Evolutionary conservation across 2,888 invertebrate genomes (phyloP), one percentile per base, ranked within the genome.

Genomic region (Caenorhabditis afra): DNA sequence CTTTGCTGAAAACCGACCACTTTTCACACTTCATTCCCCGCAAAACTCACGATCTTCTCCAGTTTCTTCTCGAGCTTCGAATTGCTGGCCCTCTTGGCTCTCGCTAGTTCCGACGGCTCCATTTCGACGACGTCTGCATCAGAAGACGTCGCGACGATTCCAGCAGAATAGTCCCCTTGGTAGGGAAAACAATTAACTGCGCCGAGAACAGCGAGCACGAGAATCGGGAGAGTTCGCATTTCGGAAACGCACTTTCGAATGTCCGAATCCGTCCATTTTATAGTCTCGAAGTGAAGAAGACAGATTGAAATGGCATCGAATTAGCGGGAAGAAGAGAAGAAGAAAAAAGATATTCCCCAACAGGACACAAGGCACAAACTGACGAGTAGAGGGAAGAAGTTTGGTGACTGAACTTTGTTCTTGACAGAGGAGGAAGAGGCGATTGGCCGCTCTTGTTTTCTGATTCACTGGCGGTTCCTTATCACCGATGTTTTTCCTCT

Each of bases 1-100:
- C 62, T 44, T 53, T 45, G 47, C 71, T 71, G 53, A 35, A n/a
- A n/a, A n/a, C n/a, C n/a, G n/a, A n/a, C n/a, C n/a, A n/a, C n/a
- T n/a, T n/a, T n/a, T n/a, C n/a, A n/a, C n/a, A n/a, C n/a, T 41
- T 23, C n/a, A 53, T 29, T 23, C n/a, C 4, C 20, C n/a, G n/a
- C n/a, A n/a, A 58, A 37, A 61, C 68, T 68, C 52, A 68, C 68
- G 10, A 61, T 41, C 20, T 68, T 61, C 11, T 68, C 68, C 50
- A 68, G 14, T 1, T 41, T 29, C 59, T 44, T 71, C 49, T 62
- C 71, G 7, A 61, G 22, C 45, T 70, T 70, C 44, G 41, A 18
- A 20, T 70, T 52, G 47, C 61, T 62, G 35, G 52, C 70, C 53
- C 61, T 61, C 47, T 59, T 62, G n/a, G 53, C 52, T 59, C 55